These are phyloP conservation scores for Natator depressus DNA, from an alignment of 2,113 vertebrate genomes.

Conservation along the genomic window DNA sequence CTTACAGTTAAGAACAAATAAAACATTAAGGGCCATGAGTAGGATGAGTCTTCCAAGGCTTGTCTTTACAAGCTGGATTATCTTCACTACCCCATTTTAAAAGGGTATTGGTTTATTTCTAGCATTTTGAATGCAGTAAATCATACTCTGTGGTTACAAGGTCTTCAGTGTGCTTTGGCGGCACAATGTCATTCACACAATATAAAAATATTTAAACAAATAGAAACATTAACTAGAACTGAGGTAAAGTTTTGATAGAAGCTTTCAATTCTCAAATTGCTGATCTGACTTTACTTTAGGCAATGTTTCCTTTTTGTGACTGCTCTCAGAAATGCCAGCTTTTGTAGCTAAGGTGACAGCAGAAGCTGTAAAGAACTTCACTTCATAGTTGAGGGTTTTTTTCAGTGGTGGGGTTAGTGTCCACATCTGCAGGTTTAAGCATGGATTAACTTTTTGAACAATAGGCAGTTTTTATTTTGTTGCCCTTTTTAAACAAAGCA, in stretches of 20 bases:
- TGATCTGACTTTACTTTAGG: neutral
- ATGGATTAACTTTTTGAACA: neutral
- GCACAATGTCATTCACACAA: neutral
- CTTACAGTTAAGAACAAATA: neutral
- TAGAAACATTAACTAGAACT: neutral
- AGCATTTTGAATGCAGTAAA: neutral
- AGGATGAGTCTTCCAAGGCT: neutral
- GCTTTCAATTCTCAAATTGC: neutral
- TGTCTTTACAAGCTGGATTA: neutral
- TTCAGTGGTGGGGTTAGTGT: neutral
- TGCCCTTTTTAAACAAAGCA: neutral
- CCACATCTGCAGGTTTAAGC: neutral
- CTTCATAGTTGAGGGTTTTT: neutral
- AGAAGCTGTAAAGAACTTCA: neutral
- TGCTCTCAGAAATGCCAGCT: slow-evolving; percentile 38
- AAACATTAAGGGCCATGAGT: neutral
- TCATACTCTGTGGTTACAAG: neutral
- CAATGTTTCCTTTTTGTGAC: slow-evolving; percentile 33
- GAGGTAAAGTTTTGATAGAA: neutral
- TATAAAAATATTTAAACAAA: neutral
- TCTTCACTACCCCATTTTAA: neutral
- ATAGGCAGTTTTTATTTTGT: neutral
- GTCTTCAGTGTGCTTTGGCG: rapidly evolving
- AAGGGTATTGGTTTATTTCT: neutral
- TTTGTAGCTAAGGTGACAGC: neutral